Conservation (phyloP, 2,113 vertebrate genomes). For the Ctenomys sociabilis region DNA sequence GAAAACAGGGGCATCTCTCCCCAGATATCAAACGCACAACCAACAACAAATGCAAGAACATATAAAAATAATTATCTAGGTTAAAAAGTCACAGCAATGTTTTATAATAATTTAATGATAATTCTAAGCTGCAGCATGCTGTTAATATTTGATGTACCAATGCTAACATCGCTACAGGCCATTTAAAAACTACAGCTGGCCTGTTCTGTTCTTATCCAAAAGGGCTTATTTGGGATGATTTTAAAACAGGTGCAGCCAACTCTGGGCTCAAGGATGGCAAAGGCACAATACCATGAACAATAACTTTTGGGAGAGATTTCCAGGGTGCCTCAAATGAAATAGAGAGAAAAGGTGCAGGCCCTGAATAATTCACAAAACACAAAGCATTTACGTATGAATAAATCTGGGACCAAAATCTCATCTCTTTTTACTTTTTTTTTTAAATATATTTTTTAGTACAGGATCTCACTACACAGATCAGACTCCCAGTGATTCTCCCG, state of each 20-base stretch:
- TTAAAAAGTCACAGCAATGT: background rate
- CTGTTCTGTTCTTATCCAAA: background rate
- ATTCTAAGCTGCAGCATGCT: background rate
- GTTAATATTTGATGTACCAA: background rate
- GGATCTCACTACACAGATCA: too few species aligned
- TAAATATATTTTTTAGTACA: too few species aligned
- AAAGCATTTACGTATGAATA: background rate
- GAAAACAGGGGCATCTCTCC: background rate
- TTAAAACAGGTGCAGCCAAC: background rate
- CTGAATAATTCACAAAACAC: background rate
- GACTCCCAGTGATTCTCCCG: too few species aligned
- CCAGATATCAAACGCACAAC: background rate
- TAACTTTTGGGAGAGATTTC: background rate
- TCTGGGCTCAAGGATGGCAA: too few species aligned
- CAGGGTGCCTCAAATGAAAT: background rate
- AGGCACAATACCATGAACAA: background rate
- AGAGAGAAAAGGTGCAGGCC: background rate
- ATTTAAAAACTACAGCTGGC: background rate
- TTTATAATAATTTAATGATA: background rate
- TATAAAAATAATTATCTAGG: background rate
- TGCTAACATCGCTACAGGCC: background rate
- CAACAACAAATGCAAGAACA: constrained; percentile 21
- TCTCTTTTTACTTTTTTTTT: background rate
- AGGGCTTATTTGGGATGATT: background rate
- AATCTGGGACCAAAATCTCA: background rate